These are phyloP conservation scores for Acestrorhynchus altus DNA, from an alignment of 2,797 vertebrate genomes.

Conservation along the genomic window DNA sequence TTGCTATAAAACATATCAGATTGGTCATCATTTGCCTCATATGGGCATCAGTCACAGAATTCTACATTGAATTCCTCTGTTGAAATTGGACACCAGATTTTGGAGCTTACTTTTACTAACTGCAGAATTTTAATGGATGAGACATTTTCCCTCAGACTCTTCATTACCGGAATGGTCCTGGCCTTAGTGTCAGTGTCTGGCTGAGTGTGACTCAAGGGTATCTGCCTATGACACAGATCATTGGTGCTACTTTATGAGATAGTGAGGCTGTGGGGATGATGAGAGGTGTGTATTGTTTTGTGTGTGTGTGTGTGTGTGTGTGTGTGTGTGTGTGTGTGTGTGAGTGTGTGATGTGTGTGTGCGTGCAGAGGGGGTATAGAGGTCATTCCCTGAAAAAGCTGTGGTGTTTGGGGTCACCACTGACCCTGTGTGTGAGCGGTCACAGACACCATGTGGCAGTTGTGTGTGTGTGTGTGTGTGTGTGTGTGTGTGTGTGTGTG, in stretches of 20 bases:
- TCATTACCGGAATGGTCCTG: neutral
- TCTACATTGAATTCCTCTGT: no score
- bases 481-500: slow-evolving; percentile 65
- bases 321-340: slow-evolving; percentile 22
- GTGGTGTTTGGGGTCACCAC: slow-evolving; percentile 41
- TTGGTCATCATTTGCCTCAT: no score
- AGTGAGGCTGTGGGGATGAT: slow-evolving; percentile 58
- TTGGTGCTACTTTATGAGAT: slow-evolving; percentile 66
- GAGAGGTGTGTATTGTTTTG: slow-evolving; percentile 72
- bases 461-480: slow-evolving; percentile 68
- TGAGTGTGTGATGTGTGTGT: slow-evolving; percentile 33
- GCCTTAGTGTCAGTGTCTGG: neutral
- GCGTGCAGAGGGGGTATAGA: slow-evolving; percentile 40
- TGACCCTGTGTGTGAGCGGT: slow-evolving; percentile 59
- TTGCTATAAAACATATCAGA: no score
- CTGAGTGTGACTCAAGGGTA: slow-evolving; percentile 69
- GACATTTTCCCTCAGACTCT: no score
- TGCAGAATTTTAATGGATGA: no score
- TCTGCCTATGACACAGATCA: slow-evolving; percentile 74
- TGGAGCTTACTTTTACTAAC: no score
- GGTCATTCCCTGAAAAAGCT: slow-evolving; percentile 50
- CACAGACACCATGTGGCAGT: slow-evolving; percentile 73
- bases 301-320: no score
- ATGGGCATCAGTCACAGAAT: no score
- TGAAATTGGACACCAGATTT: no score